Base-by-base conservation (phyloP, 1,140 invertebrate species). In the Matsumurasca onukii region DNA sequence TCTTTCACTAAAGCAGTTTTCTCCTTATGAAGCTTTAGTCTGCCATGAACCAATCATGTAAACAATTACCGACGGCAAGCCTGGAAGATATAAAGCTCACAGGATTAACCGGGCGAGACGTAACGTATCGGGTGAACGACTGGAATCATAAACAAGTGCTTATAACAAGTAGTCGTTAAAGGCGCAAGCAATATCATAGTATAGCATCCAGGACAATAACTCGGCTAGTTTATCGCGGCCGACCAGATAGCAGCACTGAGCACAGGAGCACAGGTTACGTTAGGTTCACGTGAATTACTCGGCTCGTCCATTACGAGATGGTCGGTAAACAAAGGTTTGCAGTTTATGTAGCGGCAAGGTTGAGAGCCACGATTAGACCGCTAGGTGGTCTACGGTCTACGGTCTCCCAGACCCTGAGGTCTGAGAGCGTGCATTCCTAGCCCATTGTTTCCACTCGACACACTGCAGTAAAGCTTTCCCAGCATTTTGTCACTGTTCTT, bases 81-180 rank as follows among this genome's bases (percentile, higher is more conserved):
- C n/a, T n/a, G n/a, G n/a, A n/a, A n/a, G n/a, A n/a, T n/a, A n/a
- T 51, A 51, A 51, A 51, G n/a, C 24, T 51, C n/a, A n/a, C 3
- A 5, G n/a, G n/a, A n/a, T n/a, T n/a, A n/a, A n/a, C 3, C 5
- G 17, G n/a, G n/a, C 49, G 49, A 22, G 24, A 22, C 49, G 49
- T 22, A 51, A 20, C 49, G 49, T 22, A 51, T 20, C 49, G 5
- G n/a, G 49, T n/a, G n/a, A n/a, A n/a, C n/a, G n/a, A n/a, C n/a
- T n/a, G n/a, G n/a, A n/a, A n/a, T 51, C 49, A n/a, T 51, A 51
- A 51, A 51, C 49, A 51, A 51, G 49, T 51, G 24, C n/a, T n/a
- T 51, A 51, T 51, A 51, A 51, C 49, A 51, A 51, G 49, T 12
- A 51, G 49, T 51, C 5, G 49, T 51, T 51, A 51, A 22, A 51